Percentiles rank a stretch among this genome's conserved stretches.
Conservation (phyloP, 2,113 vertebrate species). For the Notothenia rossii region DNA sequence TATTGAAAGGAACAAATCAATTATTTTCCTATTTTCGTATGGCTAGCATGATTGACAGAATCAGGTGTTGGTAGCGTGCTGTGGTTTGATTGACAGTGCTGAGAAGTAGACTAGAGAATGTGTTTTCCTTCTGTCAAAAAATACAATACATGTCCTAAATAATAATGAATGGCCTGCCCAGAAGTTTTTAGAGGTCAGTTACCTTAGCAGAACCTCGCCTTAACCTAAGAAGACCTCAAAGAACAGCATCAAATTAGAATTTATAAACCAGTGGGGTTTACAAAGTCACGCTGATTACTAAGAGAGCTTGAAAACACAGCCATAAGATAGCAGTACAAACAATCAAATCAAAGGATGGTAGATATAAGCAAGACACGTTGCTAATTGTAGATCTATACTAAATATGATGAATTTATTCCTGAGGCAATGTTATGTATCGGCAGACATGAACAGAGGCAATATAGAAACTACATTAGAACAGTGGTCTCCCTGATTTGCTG, state of each 20-base stretch:
- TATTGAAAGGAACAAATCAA: slow-evolving; percentile 6
- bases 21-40: background rate
- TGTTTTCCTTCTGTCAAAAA: background rate
- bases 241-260: background rate
- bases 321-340: background rate
- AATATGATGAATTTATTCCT: background rate
- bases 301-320: background rate
- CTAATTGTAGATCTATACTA: background rate
- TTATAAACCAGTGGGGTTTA: background rate
- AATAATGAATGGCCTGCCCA: background rate
- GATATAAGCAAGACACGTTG: background rate
- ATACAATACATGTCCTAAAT: background rate
- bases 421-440: background rate
- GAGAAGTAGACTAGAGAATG: background rate
- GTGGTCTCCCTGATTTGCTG: background rate
- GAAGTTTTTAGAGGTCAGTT: background rate
- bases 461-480: background rate
- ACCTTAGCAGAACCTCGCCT: background rate
- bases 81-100: slow-evolving; percentile 11
- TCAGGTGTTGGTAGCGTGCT: background rate
- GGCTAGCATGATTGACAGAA: slow-evolving; percentile 14
- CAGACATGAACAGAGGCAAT: background rate
- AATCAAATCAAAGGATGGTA: too few relatives aligned
- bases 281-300: slow-evolving; percentile 10
- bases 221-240: background rate